Base-by-base conservation (phyloP, 2,888 invertebrate genomes). In the Belgica antarctica region DNA sequence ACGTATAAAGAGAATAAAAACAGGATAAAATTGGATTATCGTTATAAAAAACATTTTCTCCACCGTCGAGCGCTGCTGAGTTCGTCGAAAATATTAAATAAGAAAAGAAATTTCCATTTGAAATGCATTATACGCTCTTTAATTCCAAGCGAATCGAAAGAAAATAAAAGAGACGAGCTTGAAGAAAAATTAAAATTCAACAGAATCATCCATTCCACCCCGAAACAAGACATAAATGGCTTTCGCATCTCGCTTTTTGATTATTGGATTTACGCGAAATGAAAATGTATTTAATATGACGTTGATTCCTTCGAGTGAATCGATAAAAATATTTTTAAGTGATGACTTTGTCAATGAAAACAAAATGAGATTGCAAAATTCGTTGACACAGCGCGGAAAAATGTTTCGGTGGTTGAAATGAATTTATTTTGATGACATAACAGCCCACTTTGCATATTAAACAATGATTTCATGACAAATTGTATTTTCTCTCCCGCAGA, bases 401-500 rank as follows among this genome's bases (percentile, higher is more conserved):
- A 24, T 25, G 61, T 25, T 25, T 61, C 27, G 17, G 41, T 46
- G 65, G 41, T 46, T 27, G 41, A 41, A 66, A 66, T 66, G 66
- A 52, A 47, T 66, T 66, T 66, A 36, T 27, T 47, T 66, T 66
- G 66, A 66, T 66, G 66, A 28, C 52, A 47, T 47, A 66, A 47
- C 41, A 41, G 15, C 66, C 28, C 52, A 66, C 47, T 66, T 66
- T 66, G 66, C 66, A 66, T 66, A 66, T 66, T 66, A 66, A 66
- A 47, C 47, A 27, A 28, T 52, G 19, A 46, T 15, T 15, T 19
- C 36, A 28, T 24, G 24, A 36, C 31, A 10, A 31, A 31, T 31
- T 31, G 31, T 31, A 12, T 5, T 27, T 66, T 66, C 15, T 66
- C n/a, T 47, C 28, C 12, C 17, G 73, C 85, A 93, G 92, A 93